Evolutionary conservation across 2,113 vertebrate genomes (phyloP).

Genomic region (Prolemur simus): DNA sequence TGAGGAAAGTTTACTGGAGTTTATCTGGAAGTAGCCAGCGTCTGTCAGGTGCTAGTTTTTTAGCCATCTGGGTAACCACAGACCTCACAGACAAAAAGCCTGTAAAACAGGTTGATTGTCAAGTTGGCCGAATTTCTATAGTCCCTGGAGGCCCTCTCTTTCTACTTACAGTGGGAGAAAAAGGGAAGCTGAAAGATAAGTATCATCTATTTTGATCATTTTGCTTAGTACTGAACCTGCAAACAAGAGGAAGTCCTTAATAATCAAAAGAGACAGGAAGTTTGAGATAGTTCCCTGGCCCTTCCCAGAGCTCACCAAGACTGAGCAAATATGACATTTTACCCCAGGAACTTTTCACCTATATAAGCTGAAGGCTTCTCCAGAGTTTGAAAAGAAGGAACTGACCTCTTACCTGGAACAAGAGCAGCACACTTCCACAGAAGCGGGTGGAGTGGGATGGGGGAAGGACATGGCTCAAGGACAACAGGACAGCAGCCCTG

Average conservation of each 20-base stretch:
- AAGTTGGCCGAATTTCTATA: background rate
- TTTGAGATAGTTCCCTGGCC: background rate
- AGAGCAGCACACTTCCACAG: background rate
- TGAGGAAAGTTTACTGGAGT: background rate
- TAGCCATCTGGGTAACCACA: background rate
- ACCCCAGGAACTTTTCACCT: background rate
- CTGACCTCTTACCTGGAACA: background rate
- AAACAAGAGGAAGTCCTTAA: constrained; percentile 25
- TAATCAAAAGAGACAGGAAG: constrained; percentile 23
- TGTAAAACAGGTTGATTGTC: background rate
- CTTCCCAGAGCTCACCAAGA: background rate
- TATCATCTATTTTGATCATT: background rate
- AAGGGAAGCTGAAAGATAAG: background rate
- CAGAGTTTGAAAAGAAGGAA: constrained; percentile 11
- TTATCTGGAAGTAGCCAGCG: background rate
- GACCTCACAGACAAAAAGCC: background rate
- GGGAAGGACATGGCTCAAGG: background rate
- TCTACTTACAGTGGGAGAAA: background rate
- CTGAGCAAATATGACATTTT: background rate
- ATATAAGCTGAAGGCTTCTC: background rate
- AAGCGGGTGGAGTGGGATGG: too few relatives aligned
- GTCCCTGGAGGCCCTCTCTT: background rate
- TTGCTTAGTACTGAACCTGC: background rate
- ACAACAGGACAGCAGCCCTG: background rate
- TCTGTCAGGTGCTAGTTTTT: background rate